phyloP scores from a whole-genome alignment of 2,113 vertebrate genomes.

The Hemiprocne comata region DNA sequence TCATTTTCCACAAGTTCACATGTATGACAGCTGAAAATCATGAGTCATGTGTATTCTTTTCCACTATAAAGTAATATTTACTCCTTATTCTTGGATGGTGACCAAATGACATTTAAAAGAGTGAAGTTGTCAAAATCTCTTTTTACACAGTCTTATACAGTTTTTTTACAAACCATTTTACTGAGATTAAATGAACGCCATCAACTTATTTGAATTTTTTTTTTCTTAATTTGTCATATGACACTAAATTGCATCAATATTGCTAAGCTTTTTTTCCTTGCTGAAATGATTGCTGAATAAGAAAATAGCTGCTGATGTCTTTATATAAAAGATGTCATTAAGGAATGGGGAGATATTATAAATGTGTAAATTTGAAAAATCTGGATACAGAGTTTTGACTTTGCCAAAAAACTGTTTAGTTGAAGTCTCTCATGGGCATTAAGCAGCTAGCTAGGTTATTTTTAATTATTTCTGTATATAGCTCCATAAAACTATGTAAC shows the following conservation, averaged over 20 bases:
- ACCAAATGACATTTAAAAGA: slow-evolving; percentile 16
- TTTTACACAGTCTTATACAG: background rate
- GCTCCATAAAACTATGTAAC: background rate
- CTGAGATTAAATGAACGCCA: background rate
- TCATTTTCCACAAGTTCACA: slow-evolving; percentile 30
- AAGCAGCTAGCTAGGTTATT: background rate
- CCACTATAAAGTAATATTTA: slow-evolving; percentile 9
- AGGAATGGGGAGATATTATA: background rate
- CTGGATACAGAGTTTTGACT: background rate
- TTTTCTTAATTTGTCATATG: background rate
- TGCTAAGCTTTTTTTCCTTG: background rate
- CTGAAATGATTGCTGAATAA: background rate
- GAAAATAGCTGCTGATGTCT: background rate
- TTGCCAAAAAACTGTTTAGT: background rate
- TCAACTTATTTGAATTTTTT: background rate
- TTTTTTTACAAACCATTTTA: background rate
- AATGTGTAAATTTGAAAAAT: background rate
- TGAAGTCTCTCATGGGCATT: background rate
- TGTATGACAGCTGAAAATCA: slow-evolving; percentile 14
- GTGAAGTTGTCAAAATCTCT: background rate
- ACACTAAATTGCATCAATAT: background rate
- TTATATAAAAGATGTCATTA: background rate
- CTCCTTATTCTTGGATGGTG: background rate
- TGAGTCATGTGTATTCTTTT: slow-evolving; percentile 25
- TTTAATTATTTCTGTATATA: background rate